phyloP scores from a whole-genome alignment of 2,113 vertebrate genomes.

The Apus apus region DNA sequence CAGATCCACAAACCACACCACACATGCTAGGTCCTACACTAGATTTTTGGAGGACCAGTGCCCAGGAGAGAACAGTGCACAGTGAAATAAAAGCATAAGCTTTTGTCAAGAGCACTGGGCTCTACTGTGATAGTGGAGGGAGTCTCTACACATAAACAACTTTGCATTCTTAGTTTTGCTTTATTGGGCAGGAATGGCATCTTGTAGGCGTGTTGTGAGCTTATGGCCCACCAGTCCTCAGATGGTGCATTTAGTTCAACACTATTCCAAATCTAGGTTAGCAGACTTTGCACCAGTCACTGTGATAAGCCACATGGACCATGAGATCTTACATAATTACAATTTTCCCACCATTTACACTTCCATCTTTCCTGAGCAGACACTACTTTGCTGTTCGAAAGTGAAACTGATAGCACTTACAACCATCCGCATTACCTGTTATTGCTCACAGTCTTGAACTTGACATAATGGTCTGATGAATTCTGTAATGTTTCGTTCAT shows the following conservation, averaged over 20 bases:
- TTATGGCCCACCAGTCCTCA: not conserved
- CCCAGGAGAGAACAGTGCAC: not conserved
- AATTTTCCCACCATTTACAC: not conserved
- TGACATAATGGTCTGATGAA: constrained; percentile 89
- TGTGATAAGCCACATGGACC: not conserved
- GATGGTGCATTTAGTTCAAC: accelerated
- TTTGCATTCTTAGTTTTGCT: not conserved
- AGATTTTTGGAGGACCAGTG: not conserved
- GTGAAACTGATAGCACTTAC: not conserved
- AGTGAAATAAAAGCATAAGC: not conserved
- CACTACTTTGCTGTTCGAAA: not conserved
- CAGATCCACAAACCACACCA: not conserved
- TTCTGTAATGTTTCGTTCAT: constrained; percentile 83
- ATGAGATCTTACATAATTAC: not conserved
- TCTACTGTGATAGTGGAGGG: not conserved
- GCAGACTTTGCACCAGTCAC: not conserved
- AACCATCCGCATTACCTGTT: constrained; percentile 82
- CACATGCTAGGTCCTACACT: not conserved
- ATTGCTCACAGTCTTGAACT: constrained; percentile 74
- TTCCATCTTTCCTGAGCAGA: not conserved
- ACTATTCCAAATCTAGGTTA: not conserved
- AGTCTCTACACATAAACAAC: not conserved
- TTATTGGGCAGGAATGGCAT: not conserved
- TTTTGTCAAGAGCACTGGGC: not conserved
- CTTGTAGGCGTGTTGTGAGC: accelerated